Evolutionary conservation across 2,797 vertebrate genomes (phyloP).

Genomic region (Sebastolobus alascanus): DNA sequence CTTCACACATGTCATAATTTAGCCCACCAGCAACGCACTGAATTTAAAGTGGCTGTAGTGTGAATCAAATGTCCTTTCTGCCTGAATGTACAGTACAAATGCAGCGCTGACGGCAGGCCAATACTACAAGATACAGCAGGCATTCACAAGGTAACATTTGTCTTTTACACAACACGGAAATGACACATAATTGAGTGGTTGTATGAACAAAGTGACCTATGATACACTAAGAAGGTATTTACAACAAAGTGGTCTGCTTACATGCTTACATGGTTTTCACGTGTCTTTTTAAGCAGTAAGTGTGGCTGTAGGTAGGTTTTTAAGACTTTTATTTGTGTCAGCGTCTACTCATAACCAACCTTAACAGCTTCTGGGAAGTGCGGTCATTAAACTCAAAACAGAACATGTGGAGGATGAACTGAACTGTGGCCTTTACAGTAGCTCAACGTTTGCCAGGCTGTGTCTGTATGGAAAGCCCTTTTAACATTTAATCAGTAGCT

Average conservation of each 20-base stretch:
- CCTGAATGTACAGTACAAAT: neutral
- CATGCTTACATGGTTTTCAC: neutral
- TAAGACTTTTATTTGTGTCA: constrained; percentile 21
- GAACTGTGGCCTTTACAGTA: constrained; percentile 7
- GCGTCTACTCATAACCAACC: constrained; percentile 13
- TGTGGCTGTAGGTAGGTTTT: neutral
- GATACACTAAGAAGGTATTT: neutral
- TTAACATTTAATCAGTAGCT: neutral
- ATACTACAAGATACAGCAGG: neutral
- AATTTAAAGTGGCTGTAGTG: neutral
- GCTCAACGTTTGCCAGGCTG: neutral
- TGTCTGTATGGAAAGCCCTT: neutral
- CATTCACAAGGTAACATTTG: neutral
- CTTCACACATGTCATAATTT: neutral
- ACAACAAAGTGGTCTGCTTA: constrained; percentile 13
- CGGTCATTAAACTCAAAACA: constrained; percentile 20
- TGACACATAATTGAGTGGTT: neutral
- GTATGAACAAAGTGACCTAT: neutral
- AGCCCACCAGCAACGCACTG: neutral
- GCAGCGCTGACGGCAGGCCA: neutral
- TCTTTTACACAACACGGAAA: neutral
- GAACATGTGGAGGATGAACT: constrained; percentile 8
- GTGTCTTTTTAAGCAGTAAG: neutral
- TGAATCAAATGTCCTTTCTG: neutral
- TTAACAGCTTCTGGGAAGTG: constrained; percentile 28